Conservation (phyloP, 2,113 vertebrate species). For the Ctenomys sociabilis region DNA sequence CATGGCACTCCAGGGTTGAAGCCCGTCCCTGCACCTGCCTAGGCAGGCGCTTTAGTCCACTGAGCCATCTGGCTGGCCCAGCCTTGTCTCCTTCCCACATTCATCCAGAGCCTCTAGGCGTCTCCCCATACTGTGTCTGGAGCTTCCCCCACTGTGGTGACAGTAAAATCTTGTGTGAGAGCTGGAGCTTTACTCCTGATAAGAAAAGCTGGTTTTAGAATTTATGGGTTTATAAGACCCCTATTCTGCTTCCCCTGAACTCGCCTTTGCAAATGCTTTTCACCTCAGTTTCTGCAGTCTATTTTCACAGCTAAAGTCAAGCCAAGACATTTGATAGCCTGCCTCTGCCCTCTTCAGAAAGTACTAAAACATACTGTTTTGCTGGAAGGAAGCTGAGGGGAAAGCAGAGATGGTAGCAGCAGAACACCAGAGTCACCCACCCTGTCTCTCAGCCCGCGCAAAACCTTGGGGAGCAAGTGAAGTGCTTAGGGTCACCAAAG, state of each 20-base stretch:
- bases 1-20: no score
- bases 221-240: background rate
- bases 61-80: no score
- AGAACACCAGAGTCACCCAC: background rate
- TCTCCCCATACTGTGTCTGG: no score
- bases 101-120: background rate
- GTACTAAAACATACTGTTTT: background rate
- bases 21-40: no score
- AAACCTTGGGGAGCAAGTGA: background rate
- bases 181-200: background rate
- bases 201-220: background rate
- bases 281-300: background rate
- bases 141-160: background rate
- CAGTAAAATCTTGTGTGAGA: background rate
- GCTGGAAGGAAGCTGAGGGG: background rate
- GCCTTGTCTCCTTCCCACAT: background rate
- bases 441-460: background rate
- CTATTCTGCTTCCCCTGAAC: background rate
- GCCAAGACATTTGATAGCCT: background rate
- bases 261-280: background rate
- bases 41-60: no score
- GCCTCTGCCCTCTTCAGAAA: background rate
- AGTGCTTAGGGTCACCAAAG: background rate
- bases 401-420: background rate
- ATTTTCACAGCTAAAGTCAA: background rate